Evolutionary conservation across 2,113 vertebrate genomes (phyloP), one percentile per base, ranked within the genome.

Genomic region (Oxygymnocypris stewartii): DNA sequence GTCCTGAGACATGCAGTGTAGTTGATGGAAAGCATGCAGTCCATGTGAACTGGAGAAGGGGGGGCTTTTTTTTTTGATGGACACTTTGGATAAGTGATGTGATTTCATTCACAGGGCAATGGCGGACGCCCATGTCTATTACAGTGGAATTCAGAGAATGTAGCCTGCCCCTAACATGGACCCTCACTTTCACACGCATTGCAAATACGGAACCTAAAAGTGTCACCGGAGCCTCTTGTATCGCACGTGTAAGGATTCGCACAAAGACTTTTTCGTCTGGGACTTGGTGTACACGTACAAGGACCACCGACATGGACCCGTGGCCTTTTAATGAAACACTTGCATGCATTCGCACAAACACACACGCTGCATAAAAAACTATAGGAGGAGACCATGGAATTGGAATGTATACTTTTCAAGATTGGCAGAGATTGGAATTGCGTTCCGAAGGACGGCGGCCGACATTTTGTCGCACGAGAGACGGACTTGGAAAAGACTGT

Each of bases 81-180:
- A 93, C 94, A 93, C 91, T 94, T 90, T 95, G 90, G 95, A 95
- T 95, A 95, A 96, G 95, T 96, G 92, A 95, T 95, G 93, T 95
- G 92, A 95, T 96, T 94, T 96, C 93, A 94, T 96, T 94, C 92
- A 92, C 95, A 96, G 95, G 95, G 94, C 94, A 95, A 93, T 94
- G 95, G 93, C 94, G 95, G 95, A 95, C 90, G 93, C 95, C 94
- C 95, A 95, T 95, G 94, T 95, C 95, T 94, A 94, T 95, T 95
- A 95, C 95, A 94, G 94, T 95, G 95, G 95, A 95, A 95, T 95
- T 93, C 95, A 96, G 94, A 96, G 95, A 95, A 96, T 96, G 95
- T 95, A 96, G 95, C 95, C 95, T 94, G 93, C 94, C 94, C 93
- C 94, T 94, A 94, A 95, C 93, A 95, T 89, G 94, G 95, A 95